Percentiles rank a stretch among this genome's conserved stretches.
Evolutionary conservation across 2,113 vertebrate species (phyloP).

Genomic region (Heteronetta atricapilla): DNA sequence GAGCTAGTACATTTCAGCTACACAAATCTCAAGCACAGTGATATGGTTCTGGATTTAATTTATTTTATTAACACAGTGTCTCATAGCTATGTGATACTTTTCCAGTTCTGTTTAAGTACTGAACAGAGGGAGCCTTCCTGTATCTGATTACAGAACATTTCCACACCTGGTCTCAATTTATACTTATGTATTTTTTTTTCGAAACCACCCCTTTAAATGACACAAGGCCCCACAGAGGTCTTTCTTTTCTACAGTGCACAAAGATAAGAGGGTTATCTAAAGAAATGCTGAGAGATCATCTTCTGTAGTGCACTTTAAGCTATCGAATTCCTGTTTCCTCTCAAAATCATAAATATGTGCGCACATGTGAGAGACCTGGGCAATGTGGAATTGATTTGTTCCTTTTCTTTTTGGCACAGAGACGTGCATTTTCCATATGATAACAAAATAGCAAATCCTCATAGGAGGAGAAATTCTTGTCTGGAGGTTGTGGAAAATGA

Average conservation of each 20-base stretch:
- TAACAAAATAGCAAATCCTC: not conserved
- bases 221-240: not conserved
- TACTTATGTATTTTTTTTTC: not conserved
- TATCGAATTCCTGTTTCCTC: conserved; percentile 1
- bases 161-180: not conserved
- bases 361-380: not conserved
- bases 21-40: not conserved
- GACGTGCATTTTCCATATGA: not conserved
- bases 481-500: conserved; percentile 12
- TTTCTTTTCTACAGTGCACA: conserved; percentile 12
- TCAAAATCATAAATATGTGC: conserved; percentile 27
- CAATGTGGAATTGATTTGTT: not conserved
- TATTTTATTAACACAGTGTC: not conserved
- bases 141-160: not conserved
- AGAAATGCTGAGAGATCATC: not conserved
- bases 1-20: not conserved
- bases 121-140: not conserved
- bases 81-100: not conserved
- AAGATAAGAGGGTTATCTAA: not conserved
- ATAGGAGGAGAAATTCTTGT: not conserved
- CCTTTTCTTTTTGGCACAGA: not conserved
- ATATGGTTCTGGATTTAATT: not conserved
- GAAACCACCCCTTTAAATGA: not conserved
- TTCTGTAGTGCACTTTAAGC: not conserved
- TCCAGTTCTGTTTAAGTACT: not conserved